phyloP scores from a whole-genome alignment of 2,113 vertebrate genomes.

The Gila orcuttii region DNA sequence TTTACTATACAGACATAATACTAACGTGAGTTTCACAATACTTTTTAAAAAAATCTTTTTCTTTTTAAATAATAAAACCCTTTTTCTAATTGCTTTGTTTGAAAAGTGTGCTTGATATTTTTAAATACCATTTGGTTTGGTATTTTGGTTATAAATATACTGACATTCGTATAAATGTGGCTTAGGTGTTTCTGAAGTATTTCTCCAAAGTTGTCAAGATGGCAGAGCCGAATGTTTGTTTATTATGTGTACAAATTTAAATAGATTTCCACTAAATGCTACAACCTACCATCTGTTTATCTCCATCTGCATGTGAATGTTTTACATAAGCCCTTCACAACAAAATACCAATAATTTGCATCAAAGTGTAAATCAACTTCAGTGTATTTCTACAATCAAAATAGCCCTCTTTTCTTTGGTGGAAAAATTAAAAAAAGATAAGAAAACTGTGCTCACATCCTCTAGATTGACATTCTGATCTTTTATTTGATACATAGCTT shows the following conservation, averaged over 20 bases:
- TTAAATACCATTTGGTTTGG: neutral
- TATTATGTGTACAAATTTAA: conserved; percentile 20
- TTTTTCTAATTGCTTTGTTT: neutral
- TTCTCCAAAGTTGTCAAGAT: neutral
- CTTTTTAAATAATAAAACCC: neutral
- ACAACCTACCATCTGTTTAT: conserved; percentile 22
- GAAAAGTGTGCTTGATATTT: neutral
- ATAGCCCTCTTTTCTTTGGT: neutral
- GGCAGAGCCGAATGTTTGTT: conserved; percentile 16
- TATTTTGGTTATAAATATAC: neutral
- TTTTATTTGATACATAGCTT: conserved; percentile 42
- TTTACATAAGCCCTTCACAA: neutral
- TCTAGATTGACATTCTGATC: neutral
- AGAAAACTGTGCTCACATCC: neutral
- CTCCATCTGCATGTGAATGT: conserved; percentile 25
- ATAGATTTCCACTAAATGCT: conserved; percentile 29
- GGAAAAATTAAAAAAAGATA: neutral
- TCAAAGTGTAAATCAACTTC: neutral
- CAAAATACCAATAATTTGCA: conserved; percentile 12
- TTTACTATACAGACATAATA: neutral
- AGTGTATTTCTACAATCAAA: neutral
- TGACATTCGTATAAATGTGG: neutral
- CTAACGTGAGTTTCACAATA: neutral
- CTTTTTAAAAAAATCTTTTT: neutral
- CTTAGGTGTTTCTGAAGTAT: neutral